Base-by-base conservation (phyloP, 2,888 invertebrate species). In the Thumatha senex region DNA sequence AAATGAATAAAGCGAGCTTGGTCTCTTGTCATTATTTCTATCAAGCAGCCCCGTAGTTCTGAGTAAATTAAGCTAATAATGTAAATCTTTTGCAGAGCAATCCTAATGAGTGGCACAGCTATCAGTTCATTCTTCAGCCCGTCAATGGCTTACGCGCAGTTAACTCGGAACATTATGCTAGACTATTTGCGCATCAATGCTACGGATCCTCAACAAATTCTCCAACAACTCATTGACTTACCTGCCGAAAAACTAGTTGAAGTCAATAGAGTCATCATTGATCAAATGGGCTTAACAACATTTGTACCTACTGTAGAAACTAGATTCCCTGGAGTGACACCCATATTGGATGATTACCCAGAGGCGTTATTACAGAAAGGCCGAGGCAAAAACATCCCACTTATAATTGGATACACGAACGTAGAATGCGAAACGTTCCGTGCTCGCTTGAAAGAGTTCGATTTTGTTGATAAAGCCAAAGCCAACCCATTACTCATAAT, bases 131-230 rank as follows among this genome's bases (percentile, higher is more conserved):
- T 84, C 61, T 82, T 67, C 59, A 84, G 81, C 35, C 48, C 78
- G 0, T 82, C 84, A 1, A 86, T 88, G 2, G 35, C 44, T 0
- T 84, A 69, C 56, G 82, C 86, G 1, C 66, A 82, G 51, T 59
- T 61, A 7, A 55, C 78, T 1, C 69, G 78, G 9, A 67, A 65
- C 9, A 38, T 70, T 14, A 74, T 88, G 51, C 59, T 92, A 70
- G 58, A 70, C 51, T 49, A 87, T 74, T 70, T 95, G 84, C 93
- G 76, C 47, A 78, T 89, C 46, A 82, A 78, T 47, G 58, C 78
- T 4, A 78, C 80, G 0, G 78, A 84, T 40, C 64, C 83, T 0
- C 79, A 80, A 1, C 73, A 74, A 5, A 69, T 84, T 3, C 80
- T 88, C 49, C 67, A 68, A 18, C 70, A 73, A 48, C 79, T 92